Evolutionary conservation across 2,888 invertebrate genomes (phyloP), one percentile per base, ranked within the genome.

Genomic region (Ptycholaimellus sp.): DNA sequence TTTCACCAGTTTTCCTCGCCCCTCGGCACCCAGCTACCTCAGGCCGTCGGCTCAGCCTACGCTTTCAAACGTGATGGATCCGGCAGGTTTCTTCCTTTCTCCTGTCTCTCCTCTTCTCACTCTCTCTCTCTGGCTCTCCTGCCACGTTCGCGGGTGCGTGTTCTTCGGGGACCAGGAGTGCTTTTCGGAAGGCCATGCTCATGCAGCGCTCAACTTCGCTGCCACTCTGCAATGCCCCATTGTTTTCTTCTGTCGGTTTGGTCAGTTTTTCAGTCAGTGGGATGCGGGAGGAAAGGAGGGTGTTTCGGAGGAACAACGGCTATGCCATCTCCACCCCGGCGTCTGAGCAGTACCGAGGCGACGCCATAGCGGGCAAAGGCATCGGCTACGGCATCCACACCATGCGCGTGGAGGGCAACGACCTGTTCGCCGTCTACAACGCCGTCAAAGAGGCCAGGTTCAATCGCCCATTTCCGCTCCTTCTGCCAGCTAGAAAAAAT

Each of bases 121-220:
- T n/a, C n/a, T n/a, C n/a, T n/a, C n/a, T n/a, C n/a, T n/a, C n/a
- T n/a, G n/a, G n/a, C n/a, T n/a, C n/a, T n/a, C n/a, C n/a, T n/a
- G n/a, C n/a, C 18, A 19, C 16, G 25, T 17, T n/a, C n/a, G n/a
- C 16, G 13, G 23, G 9, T 34, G 27, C 27, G 58, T 58, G 41
- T 62, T 59, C 46, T 62, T 62, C 48, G 61, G 61, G n/a, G n/a
- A n/a, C 0, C 87, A 87, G 35, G 96, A 96, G 1, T 87, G 90
- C 1, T 83, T 93, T 0, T 90, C 87, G 3, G 96, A 99, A 62
- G 96, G 96, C 1, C 96, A 99, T 61, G 81, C 87, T 1, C 85
- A 87, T 61, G 83, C 93, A 1, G 96, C 90, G 0, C 78, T 99
- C 50, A 99, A 99, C 67, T 96, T 96, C 64, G 82, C 96, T 1